A percentile compares a stretch with the other conserved stretches of the same genome.
Conservation (phyloP, 2,113 vertebrate species). For the Geococcyx californianus region DNA sequence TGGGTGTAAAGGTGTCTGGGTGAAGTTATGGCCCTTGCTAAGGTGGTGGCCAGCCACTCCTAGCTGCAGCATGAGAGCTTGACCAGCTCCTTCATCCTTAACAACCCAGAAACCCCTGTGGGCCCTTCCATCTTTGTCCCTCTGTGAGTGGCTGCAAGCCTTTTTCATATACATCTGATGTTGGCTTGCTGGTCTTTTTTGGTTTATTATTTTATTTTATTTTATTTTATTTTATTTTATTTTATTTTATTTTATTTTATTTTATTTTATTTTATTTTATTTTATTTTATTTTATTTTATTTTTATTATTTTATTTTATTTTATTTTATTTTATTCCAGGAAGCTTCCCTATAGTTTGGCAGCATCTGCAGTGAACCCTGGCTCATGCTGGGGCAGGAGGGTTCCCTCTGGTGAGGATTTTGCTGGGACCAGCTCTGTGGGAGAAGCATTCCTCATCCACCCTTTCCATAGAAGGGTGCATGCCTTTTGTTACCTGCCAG, state of each 20-base stretch:
- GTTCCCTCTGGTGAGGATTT: background rate
- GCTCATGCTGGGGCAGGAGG: background rate
- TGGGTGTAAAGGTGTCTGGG: background rate
- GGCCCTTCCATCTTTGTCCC: background rate
- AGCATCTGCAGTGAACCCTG: background rate
- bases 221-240: background rate
- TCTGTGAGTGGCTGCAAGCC: background rate
- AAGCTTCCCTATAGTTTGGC: background rate
- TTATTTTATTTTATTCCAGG: background rate
- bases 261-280: background rate
- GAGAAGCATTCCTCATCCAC: background rate
- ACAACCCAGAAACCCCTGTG: background rate
- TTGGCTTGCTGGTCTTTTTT: background rate
- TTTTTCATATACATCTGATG: background rate
- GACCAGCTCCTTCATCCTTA: background rate
- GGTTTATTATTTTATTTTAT: background rate
- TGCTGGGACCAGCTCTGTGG: background rate
- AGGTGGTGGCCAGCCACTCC: background rate
- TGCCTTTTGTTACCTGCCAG: slow-evolving; percentile 52
- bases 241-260: background rate
- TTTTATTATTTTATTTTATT: background rate
- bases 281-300: background rate
- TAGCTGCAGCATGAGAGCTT: background rate
- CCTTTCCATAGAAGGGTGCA: background rate
- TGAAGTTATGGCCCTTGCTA: background rate